These are phyloP conservation scores for Jordanella pulchra DNA, from an alignment of 2,797 vertebrate species.

Conservation along the genomic window DNA sequence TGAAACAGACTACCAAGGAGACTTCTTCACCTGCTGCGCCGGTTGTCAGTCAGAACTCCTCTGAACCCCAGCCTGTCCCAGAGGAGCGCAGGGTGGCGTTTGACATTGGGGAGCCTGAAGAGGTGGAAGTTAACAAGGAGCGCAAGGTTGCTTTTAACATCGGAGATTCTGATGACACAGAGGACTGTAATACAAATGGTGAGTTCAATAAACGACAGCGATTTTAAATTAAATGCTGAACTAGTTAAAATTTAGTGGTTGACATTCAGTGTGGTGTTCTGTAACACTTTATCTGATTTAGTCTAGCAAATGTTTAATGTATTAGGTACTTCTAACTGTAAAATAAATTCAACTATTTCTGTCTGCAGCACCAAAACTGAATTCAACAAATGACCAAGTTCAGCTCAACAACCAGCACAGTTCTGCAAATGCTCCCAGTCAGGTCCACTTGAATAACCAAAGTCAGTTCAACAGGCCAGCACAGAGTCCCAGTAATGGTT, in stretches of 20 bases:
- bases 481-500: constrained; percentile 86
- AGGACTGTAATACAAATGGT: constrained; percentile 55
- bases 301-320: background rate
- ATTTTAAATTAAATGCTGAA: background rate
- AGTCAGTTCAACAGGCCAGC: constrained; percentile 84
- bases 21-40: constrained; percentile 30
- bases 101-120: constrained; percentile 88
- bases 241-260: background rate
- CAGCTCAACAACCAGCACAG: constrained; percentile 45
- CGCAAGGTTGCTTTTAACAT: constrained; percentile 69
- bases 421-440: constrained; percentile 40
- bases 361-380: constrained; percentile 66
- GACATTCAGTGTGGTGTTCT: background rate
- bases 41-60: constrained; percentile 37
- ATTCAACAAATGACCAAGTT: constrained; percentile 36
- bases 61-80: constrained; percentile 29
- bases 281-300: too few relatives aligned
- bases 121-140: constrained; percentile 51
- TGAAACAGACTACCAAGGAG: constrained; percentile 86
- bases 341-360: background rate
- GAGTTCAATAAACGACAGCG: constrained; percentile 30
- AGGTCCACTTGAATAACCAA: constrained; percentile 62
- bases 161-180: constrained; percentile 56
- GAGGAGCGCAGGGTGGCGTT: constrained; percentile 89
- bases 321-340: background rate